phyloP scores from a whole-genome alignment of 2,888 invertebrate species.

The Thumatha senex region DNA sequence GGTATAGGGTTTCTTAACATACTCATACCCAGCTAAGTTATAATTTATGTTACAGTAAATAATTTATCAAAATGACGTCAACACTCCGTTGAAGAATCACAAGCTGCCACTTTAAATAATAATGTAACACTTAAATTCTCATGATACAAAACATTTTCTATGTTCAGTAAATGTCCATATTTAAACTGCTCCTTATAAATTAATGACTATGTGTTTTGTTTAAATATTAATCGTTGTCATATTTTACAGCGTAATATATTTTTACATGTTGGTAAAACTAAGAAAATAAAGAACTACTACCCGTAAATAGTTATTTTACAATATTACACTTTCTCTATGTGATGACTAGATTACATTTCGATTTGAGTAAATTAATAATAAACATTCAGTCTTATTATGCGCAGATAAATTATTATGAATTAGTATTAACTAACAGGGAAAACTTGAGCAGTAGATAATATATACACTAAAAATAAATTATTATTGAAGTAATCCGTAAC shows the following conservation, averaged over 20 bases:
- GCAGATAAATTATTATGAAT: constrained; percentile 34
- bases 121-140: constrained; percentile 5
- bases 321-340: constrained; percentile 25
- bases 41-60: background rate
- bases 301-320: constrained; percentile 37
- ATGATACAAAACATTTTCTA: constrained; percentile 17
- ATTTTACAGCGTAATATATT: constrained; percentile 48
- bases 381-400: constrained; percentile 49
- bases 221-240: constrained; percentile 61
- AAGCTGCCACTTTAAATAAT: too few relatives aligned
- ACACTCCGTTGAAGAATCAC: background rate
- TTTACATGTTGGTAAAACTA: too few relatives aligned
- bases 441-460: constrained; percentile 33
- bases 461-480: constrained; percentile 17
- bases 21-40: background rate
- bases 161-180: constrained; percentile 45
- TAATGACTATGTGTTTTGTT: constrained; percentile 37
- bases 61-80: too few relatives aligned
- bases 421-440: constrained; percentile 23
- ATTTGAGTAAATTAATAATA: constrained; percentile 34
- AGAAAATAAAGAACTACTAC: too few relatives aligned
- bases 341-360: constrained; percentile 37
- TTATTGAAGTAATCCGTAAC: constrained; percentile 20
- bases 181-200: constrained; percentile 50
- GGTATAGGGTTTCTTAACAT: background rate